Base-by-base conservation (phyloP, 2,888 invertebrate species). In the Cerastis leucographa region DNA sequence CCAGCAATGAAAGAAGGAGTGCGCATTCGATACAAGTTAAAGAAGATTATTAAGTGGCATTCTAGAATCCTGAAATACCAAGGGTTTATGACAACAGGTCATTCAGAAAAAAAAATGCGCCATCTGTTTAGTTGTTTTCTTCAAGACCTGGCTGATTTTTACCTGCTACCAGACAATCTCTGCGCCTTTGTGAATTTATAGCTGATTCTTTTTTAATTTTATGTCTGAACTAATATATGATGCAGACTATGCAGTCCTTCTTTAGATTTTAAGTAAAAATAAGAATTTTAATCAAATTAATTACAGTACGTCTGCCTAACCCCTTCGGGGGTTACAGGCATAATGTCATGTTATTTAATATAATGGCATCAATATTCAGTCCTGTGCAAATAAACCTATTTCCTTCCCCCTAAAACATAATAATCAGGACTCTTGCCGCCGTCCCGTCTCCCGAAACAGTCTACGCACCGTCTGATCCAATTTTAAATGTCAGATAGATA, bases 401-500 rank as follows among this genome's bases (percentile, higher is more conserved):
- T 40, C 29, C 66, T 56, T 35, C 14, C 51, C 8, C 29, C 72
- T 84, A 81, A 74, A 84, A 72, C 80, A 76, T 64, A 71, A 71
- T 81, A 71, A 74, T 61, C 42, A 69, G 65, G 59, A 71, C 46
- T 64, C 62, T 7, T 42, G 83, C 61, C 88, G 87, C 81, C 85
- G 73, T 71, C 86, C 85, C 85, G 83, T 81, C 92, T 92, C 92
- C 90, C 87, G 90, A 80, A 76, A 90, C 91, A 92, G 88, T 91
- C 91, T 91, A 90, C 93, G 92, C 91, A 88, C 90, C 89, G 91
- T 93, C 92, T 93, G 95, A 93, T 95, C 96, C 95, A 95, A 96
- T 96, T 96, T 96, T 96, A 96, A 96, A 96, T 96, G 96, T 96
- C 96, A 96, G 95, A 94, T 94, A 95, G 95, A 95, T 96, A 96